Base-by-base conservation (phyloP, 2,797 vertebrate genomes). In the Arnoldichthys spilopterus region DNA sequence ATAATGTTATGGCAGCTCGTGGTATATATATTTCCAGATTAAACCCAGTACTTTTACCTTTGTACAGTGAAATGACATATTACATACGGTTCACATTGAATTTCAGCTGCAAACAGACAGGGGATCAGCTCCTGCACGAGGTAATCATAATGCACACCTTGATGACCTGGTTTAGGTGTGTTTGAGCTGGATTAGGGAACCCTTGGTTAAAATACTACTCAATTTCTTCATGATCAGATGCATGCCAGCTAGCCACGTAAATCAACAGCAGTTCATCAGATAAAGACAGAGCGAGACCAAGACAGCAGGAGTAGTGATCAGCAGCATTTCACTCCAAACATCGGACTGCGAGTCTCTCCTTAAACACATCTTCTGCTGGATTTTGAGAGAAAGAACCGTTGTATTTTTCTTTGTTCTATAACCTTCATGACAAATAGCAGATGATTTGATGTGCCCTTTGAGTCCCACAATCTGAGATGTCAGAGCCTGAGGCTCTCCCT, bases 401-500 rank as follows among this genome's bases (percentile, higher is more conserved):
- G 54, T 16, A 26, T 66, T 81, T 76, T 81, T 81, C 79, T 83
- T 83, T 85, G 84, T 85, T 83, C 76, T 81, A 70, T 79, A 82
- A 67, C 64, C 76, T 72, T 83, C 66, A 78, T 83, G 82, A 83
- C 70, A 74, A 83, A 85, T 72, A 78, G 71, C 59, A 71, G 77
- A 67, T 83, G 79, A 85, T 80, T 83, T 79, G 79, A 83, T 81
- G 78, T 74, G 79, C 72, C 75, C 76, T 83, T 79, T 82, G 79
- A 83, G 79, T 83, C 69, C 34, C 34, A 71, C 79, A 83, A 77
- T 81, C 81, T 83, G 78, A 75, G 74, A 79, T 82, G 79, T 83
- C 79, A 77, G 76, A 68, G 75, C 84, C 84, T 5, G 59, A 34
- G 76, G 84, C 82, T n/a, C 64, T 63, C 51, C 53, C 81, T 62